Evolutionary conservation across 2,113 vertebrate species (phyloP).

Genomic region (Glaucomys volans): DNA sequence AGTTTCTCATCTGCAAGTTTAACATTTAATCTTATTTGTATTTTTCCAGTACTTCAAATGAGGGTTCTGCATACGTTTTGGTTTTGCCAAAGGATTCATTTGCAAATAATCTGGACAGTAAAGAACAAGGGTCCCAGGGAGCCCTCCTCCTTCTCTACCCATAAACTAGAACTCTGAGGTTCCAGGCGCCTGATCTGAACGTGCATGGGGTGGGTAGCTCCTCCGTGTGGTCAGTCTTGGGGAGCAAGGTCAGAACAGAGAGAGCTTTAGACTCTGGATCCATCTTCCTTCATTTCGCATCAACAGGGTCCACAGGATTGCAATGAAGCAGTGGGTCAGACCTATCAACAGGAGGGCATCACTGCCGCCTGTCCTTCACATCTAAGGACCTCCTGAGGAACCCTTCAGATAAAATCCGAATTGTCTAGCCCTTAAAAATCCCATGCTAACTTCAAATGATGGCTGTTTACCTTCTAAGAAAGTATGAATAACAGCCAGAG

Average conservation of each 20-base stretch:
- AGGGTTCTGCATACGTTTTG: not conserved
- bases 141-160: not conserved
- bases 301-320: too few relatives aligned
- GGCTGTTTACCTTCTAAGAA: not conserved
- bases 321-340: rapidly evolving
- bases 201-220: not conserved
- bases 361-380: not conserved
- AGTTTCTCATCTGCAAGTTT: not conserved
- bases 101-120: not conserved
- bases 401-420: not conserved
- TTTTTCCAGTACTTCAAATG: not conserved
- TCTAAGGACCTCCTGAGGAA: not conserved
- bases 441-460: not conserved
- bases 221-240: not conserved
- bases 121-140: not conserved
- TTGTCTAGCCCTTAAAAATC: not conserved
- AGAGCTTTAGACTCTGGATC: not conserved
- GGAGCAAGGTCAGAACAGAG: not conserved
- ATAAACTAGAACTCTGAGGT: not conserved
- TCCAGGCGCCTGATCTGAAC: not conserved
- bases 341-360: not conserved
- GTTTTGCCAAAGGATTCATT: not conserved
- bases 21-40: not conserved
- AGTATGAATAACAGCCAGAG: not conserved
- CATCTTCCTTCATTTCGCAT: not conserved